Base-by-base conservation (phyloP, 2,113 vertebrate species). In the Aleadryas rufinucha region DNA sequence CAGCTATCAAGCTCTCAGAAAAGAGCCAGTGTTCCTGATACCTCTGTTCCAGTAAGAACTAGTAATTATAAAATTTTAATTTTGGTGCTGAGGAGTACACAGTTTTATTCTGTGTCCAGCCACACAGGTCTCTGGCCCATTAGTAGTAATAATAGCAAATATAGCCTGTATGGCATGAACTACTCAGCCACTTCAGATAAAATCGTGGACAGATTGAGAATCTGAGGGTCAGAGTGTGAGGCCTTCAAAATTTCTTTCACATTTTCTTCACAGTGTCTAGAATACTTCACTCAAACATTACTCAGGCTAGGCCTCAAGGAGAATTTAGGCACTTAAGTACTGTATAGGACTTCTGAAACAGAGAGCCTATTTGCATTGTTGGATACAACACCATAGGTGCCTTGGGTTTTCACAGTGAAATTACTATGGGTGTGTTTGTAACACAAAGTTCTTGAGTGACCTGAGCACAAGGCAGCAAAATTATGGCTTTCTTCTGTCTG, bases 381-480 rank as follows among this genome's bases (percentile, higher is more conserved):
- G 41, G 14, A 42, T 42, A 16, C 42, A 49, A n/a, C 5, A n/a
- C 15, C 7, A 0, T 2, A 44, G 14, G 7, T 10, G 11, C 28
- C 39, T 45, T 54, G 35, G 22, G 6, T 84, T 84, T 84, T 33
- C 76, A 39, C 44, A 47, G 35, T 30, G 39, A 37, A 80, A 65
- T 74, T 57, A 28, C 21, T 24, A 1, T 3, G 39, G 10, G 10
- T 31, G 13, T 47, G n/a, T 11, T 78, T 7, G 3, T 23, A 74
- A 81, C 24, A 56, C 10, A 22, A 76, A 56, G 18, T 4, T 74
- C 54, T n/a, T 53, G 24, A 49, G 16, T 2, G 1, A 44, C 64
- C 16, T 18, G 28, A 95, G 44, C 42, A 37, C 16, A 0, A 42
- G 53, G 18, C 33, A 89, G 27, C 7, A 59, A 35, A 35, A n/a